These are phyloP conservation scores for Prenolepis imparis DNA, from an alignment of 2,888 invertebrate species.

Conservation along the genomic window DNA sequence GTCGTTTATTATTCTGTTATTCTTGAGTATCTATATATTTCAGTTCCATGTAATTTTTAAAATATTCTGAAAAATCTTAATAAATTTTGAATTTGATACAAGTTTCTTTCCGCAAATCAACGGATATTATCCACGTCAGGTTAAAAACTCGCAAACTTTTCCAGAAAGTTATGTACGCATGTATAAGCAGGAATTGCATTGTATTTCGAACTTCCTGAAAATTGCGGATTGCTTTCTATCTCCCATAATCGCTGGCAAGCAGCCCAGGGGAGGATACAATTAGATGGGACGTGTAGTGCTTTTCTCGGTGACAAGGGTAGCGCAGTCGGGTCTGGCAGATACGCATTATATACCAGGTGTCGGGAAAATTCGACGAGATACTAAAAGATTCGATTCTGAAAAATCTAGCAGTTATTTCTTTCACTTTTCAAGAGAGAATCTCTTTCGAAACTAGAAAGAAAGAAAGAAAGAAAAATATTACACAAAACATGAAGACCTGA, in stretches of 20 bases:
- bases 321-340: constrained; percentile 35
- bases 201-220: constrained; percentile 56
- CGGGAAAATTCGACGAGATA: constrained; percentile 18
- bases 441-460: background rate
- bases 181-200: constrained; percentile 40
- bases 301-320: constrained; percentile 55
- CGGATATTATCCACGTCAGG: constrained; percentile 18
- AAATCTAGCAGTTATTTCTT: background rate
- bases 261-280: constrained; percentile 55
- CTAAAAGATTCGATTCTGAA: background rate
- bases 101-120: constrained; percentile 17
- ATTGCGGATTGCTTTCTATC: constrained; percentile 56
- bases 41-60: background rate
- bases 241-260: constrained; percentile 52
- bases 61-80: background rate
- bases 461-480: background rate
- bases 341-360: constrained; percentile 46
- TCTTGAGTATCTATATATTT: too few relatives aligned
- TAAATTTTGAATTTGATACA: constrained; percentile 6
- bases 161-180: constrained; percentile 4
- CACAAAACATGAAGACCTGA: background rate
- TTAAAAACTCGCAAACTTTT: constrained; percentile 34
- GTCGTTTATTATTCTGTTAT: background rate
- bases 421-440: background rate
- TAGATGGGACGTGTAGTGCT: constrained; percentile 56